Evolutionary conservation across 2,888 invertebrate species (phyloP).

Genomic region (Vanessa cardui): DNA sequence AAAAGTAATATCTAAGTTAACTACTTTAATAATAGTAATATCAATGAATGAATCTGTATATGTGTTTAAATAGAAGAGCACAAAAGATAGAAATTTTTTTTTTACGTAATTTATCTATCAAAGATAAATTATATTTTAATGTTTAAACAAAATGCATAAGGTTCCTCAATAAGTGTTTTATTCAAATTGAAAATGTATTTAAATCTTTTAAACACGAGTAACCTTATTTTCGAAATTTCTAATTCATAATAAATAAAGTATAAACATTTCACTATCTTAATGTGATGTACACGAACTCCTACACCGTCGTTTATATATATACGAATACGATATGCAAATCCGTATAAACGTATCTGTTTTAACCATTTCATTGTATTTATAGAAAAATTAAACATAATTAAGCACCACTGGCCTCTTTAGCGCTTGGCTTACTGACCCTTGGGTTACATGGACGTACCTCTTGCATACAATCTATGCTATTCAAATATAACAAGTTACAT

Average conservation of each 20-base stretch:
- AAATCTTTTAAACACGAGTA: slow-evolving; percentile 2
- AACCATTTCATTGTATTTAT: slow-evolving; percentile 31
- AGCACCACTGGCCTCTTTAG: slow-evolving; percentile 45
- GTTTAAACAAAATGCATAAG: too few species aligned
- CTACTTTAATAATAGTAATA: too few species aligned
- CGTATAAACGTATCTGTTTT: slow-evolving; percentile 5
- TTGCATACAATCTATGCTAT: slow-evolving; percentile 56
- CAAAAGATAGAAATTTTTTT: too few species aligned
- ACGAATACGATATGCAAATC: slow-evolving; percentile 4
- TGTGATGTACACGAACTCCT: background rate
- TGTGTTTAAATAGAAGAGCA: too few species aligned
- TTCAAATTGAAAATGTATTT: background rate
- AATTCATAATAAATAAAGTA: background rate
- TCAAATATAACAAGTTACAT: slow-evolving; percentile 58
- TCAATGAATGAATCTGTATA: too few species aligned
- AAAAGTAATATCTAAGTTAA: too few species aligned
- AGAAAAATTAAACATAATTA: slow-evolving; percentile 44
- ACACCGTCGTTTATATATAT: background rate
- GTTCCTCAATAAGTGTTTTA: background rate
- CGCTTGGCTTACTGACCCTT: slow-evolving; percentile 65
- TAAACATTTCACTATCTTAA: slow-evolving; percentile 1
- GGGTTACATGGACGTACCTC: slow-evolving; percentile 51
- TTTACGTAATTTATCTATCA: too few species aligned
- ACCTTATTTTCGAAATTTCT: background rate
- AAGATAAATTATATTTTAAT: too few species aligned